phyloP scores from a whole-genome alignment of 2,888 invertebrate genomes.

The Drosophila meridionalis region DNA sequence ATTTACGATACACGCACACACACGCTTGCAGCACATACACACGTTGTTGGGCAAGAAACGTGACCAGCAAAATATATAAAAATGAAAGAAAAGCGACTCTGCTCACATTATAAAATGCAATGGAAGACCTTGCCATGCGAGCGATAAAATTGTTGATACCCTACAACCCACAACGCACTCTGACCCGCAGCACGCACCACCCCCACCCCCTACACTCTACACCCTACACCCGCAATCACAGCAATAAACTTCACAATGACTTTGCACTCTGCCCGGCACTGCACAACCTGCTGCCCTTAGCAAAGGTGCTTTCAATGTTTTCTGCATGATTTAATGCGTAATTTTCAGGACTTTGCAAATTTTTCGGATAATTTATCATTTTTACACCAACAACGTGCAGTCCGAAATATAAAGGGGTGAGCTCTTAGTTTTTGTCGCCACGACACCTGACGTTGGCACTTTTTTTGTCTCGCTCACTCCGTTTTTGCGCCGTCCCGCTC shows the following conservation, averaged over 20 bases:
- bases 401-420: slow-evolving; percentile 3
- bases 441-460: slow-evolving; percentile 68
- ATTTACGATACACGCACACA: slow-evolving; percentile 65
- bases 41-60: slow-evolving; percentile 54
- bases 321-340: slow-evolving; percentile 79
- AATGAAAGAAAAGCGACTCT: slow-evolving; percentile 17
- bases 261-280: slow-evolving; percentile 50
- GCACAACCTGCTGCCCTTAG: slow-evolving; percentile 5
- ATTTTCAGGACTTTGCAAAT: slow-evolving; percentile 79
- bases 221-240: slow-evolving; percentile 48
- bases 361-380: slow-evolving; percentile 78
- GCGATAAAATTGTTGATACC: slow-evolving; percentile 55
- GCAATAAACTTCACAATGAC: slow-evolving; percentile 75
- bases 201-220: not conserved
- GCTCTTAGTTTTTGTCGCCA: slow-evolving; percentile 42
- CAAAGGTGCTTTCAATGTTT: slow-evolving; percentile 47
- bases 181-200: not conserved
- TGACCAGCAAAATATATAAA: slow-evolving; percentile 57
- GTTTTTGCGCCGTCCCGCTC: not conserved
- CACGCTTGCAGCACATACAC: slow-evolving; percentile 13
- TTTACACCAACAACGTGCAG: slow-evolving; percentile 46
- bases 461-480: slow-evolving; percentile 12
- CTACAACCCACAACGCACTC: slow-evolving; percentile 34
- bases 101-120: slow-evolving; percentile 53
- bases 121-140: slow-evolving; percentile 52